Evolutionary conservation across 2,113 vertebrate species (phyloP), one percentile per base, ranked within the genome.

Genomic region (Misgurnus anguillicaudatus): DNA sequence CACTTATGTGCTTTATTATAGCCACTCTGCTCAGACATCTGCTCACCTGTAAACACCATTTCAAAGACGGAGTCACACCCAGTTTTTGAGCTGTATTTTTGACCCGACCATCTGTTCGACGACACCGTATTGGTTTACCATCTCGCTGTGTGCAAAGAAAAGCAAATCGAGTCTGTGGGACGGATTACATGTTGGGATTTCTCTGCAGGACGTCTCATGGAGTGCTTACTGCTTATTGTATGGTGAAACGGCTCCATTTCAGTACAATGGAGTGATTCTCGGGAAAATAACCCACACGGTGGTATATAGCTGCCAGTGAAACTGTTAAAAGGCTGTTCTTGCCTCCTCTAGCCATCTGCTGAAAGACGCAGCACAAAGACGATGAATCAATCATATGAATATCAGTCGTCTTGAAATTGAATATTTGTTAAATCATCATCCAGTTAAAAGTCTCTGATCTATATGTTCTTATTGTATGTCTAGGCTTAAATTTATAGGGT

Each of bases 301-400:
- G 6, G 57, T 17, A 31, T 10, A n/a, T 74, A 42, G 60, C 61
- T 61, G 72, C 57, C 72, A 74, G 39, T 74, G 45, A 62, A 74
- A 62, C 41, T 60, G 53, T 57, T 57, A 57, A 57, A 17, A 17
- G 36, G 1, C 55, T 58, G 57, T 19, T 60, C 19, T 39, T 42
- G 47, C 57, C 57, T 61, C 57, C 72, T 74, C 72, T 41, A 74
- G 72, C 72, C 57, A 74, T 74, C 72, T 74, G 72, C 41, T 8
- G 41, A 74, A 74, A 62, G 57, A 74, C 57, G 62, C 62, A 57
- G 47, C 21, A 74, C 72, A 60, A 45, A 5, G 21, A 31, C 0
- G 21, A 62, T 14, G 47, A 62, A 74, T 62, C 21, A 31, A 57
- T 71, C 38, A 11, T 39, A 39, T 10, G n/a, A 39, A 55, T 55